phyloP scores from a whole-genome alignment of 2,113 vertebrate genomes.

The Gulo gulo region DNA sequence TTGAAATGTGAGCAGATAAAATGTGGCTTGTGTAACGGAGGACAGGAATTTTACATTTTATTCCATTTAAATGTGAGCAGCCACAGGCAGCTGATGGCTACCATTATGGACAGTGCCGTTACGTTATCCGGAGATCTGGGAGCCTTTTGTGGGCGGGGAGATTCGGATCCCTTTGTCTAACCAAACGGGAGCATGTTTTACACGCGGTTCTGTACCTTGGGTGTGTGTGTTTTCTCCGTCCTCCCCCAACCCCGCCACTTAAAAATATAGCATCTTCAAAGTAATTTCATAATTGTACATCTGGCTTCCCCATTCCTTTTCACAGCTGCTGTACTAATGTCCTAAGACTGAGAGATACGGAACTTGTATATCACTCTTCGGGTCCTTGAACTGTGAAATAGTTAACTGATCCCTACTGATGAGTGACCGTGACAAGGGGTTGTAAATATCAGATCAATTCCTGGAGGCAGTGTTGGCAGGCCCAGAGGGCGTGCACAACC shows the following conservation, averaged over 20 bases:
- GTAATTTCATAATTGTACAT: not conserved
- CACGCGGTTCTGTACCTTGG: not conserved
- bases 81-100: accelerated
- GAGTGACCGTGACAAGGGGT: too few species aligned
- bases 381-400: accelerated
- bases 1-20: not conserved
- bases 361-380: not conserved
- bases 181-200: not conserved
- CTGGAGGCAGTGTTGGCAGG: too few species aligned
- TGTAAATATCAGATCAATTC: not conserved
- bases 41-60: not conserved
- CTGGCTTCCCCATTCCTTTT: not conserved
- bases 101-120: not conserved
- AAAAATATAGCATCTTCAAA: not conserved
- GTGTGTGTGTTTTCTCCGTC: not conserved
- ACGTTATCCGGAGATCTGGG: not conserved
- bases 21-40: not conserved
- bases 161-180: not conserved
- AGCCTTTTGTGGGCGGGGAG: not conserved
- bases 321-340: not conserved
- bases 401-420: not conserved
- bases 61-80: not conserved
- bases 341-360: not conserved
- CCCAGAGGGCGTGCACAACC: not conserved
- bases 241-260: accelerated